phyloP scores from a whole-genome alignment of 2,797 vertebrate genomes.

The Galaxias olidus region DNA sequence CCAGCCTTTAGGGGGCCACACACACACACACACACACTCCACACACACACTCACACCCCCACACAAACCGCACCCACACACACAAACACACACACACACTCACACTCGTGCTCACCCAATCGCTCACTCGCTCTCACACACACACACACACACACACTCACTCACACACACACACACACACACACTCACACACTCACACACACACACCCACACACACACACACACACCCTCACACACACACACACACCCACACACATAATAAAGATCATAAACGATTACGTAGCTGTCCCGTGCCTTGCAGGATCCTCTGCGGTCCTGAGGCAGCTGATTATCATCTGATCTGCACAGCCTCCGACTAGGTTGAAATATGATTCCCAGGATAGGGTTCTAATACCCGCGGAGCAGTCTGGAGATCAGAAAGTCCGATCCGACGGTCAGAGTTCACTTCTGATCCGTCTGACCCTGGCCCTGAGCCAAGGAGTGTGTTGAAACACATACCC shows the following conservation, averaged over 20 bases:
- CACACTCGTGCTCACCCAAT: too few species aligned
- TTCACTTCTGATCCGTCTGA: constrained; percentile 48
- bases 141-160: constrained; percentile 7
- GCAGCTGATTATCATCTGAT: background rate
- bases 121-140: too few species aligned
- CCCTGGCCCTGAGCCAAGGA: constrained; percentile 38
- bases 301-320: background rate
- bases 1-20: constrained; percentile 51
- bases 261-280: constrained; percentile 20
- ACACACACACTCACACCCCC: constrained; percentile 19
- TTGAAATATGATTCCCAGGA: constrained; percentile 12
- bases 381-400: constrained; percentile 24
- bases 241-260: constrained; percentile 28
- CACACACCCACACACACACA: constrained; percentile 23
- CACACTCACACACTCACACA: constrained; percentile 19
- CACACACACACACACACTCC: constrained; percentile 28
- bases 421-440: constrained; percentile 31
- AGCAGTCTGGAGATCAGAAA: constrained; percentile 45
- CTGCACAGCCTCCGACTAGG: background rate
- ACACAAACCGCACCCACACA: constrained; percentile 16
- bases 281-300: constrained; percentile 26
- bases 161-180: constrained; percentile 25
- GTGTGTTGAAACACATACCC: constrained; percentile 47
- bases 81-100: constrained; percentile 26
- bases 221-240: constrained; percentile 5